Percentiles rank a stretch among this genome's conserved stretches.
phyloP scores from a whole-genome alignment of 2,797 vertebrate species.

The Vipera latastei region DNA sequence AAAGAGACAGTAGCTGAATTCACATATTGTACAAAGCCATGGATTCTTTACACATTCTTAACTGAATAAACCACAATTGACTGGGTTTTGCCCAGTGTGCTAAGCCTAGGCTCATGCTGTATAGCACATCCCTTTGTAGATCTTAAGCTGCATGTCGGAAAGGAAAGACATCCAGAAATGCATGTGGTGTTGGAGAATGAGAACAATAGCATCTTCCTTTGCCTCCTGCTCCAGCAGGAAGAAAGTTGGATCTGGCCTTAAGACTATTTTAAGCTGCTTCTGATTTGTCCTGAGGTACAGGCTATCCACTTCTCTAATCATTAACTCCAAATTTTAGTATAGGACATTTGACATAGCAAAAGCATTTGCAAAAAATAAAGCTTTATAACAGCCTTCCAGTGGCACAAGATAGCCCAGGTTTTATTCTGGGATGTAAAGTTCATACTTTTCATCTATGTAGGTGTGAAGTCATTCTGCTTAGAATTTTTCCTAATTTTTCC shows the following conservation, averaged over 20 bases:
- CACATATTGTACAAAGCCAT: not conserved
- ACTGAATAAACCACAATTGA: not conserved
- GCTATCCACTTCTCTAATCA: not conserved
- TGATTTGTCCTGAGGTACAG: not conserved
- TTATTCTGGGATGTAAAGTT: not conserved
- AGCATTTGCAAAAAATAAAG: not conserved
- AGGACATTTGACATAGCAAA: not conserved
- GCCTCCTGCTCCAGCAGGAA: too few relatives aligned
- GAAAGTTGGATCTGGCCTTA: not conserved
- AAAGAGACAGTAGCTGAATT: not conserved
- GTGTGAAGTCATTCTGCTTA: not conserved
- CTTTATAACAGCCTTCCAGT: not conserved
- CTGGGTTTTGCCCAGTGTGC: not conserved
- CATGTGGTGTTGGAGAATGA: not conserved
- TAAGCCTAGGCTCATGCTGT: not conserved
- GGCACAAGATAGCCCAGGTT: not conserved
- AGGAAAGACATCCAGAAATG: not conserved
- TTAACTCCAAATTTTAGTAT: not conserved
- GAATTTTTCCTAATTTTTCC: not conserved
- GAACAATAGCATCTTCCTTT: not conserved
- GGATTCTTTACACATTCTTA: not conserved
- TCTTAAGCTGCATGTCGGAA: not conserved
- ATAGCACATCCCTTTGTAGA: too few relatives aligned
- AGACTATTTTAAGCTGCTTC: not conserved
- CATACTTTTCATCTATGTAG: not conserved